Evolutionary conservation across 1,140 invertebrate species (phyloP), one percentile per base, ranked within the genome.

Genomic region (Xylocopa sonorina): DNA sequence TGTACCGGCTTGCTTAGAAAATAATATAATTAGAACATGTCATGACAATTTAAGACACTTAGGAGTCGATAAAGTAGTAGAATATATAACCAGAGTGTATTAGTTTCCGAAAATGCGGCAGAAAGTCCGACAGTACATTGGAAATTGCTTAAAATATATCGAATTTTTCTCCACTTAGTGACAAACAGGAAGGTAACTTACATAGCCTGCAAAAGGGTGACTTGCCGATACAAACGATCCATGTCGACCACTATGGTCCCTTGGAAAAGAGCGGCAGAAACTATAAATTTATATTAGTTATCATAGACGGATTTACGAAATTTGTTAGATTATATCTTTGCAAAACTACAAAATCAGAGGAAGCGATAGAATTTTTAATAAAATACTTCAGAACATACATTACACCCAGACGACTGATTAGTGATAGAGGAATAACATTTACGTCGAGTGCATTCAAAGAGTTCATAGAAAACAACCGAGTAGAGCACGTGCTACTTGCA

Each of bases 161-260:
- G 41, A 74, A 38, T 43, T 62, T n/a, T 14, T n/a, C 60, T 6
- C 21, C 60, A 9, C 1, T 41, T 62, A 62, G 41, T n/a, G 60
- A 38, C 3, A 62, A 43, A 62, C 14, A 9, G 1, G 7, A 62
- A 34, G 60, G 41, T 3, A 24, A n/a, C 16, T 69, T 87, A 18
- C 78, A 84, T 64, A 38, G 48, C 27, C n/a, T 81, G 0, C 0
- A n/a, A 0, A 80, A 80, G 34, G 72, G 58, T 18, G 32, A 76
- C 46, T 9, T 50, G 16, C 72, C 78, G 2, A 80, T 83, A 50
- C 9, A 68, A 32, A 63, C 67, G 18, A n/a, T 62, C 50, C 57
- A 63, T 41, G 41, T 80, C 48, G 46, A 71, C 34, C 63, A 89
- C 83, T 82, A 81, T n/a, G 87, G 85, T 3, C 87, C 87, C 81